phyloP scores from a whole-genome alignment of 2,113 vertebrate species.

The Oryzias woworae region DNA sequence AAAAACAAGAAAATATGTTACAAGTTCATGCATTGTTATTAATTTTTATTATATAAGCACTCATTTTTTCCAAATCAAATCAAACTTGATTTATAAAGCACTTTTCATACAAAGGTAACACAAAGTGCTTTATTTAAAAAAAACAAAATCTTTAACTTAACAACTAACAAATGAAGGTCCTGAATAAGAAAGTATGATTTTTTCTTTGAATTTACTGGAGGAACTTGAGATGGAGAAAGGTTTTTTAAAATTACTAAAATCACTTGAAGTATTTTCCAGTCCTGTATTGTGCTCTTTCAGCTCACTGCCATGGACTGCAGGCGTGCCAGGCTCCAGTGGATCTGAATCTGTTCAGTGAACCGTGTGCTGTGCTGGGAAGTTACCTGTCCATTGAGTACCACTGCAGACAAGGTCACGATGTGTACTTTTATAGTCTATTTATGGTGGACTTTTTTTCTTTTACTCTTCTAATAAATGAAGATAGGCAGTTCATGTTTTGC shows the following conservation, averaged over 20 bases:
- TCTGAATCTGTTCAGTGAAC: conserved; percentile 81
- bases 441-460: neutral
- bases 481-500: no score
- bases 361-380: conserved; percentile 83
- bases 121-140: neutral
- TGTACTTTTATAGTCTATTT: conserved; percentile 1
- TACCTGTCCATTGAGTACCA: conserved; percentile 89
- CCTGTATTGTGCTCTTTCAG: conserved; percentile 64
- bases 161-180: neutral
- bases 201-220: neutral
- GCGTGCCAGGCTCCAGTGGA: conserved; percentile 85
- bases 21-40: no score
- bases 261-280: neutral
- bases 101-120: no score
- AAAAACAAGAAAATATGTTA: no score
- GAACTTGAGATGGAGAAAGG: neutral
- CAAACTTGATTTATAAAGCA: no score
- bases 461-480: no score
- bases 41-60: no score
- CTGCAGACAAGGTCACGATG: conserved; percentile 85
- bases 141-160: neutral
- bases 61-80: no score
- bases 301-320: conserved; percentile 87
- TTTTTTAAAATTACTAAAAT: neutral
- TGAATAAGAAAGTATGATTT: no score